These are phyloP conservation scores for Danio choprae DNA, from an alignment of 2,797 vertebrate species.

Conservation along the genomic window DNA sequence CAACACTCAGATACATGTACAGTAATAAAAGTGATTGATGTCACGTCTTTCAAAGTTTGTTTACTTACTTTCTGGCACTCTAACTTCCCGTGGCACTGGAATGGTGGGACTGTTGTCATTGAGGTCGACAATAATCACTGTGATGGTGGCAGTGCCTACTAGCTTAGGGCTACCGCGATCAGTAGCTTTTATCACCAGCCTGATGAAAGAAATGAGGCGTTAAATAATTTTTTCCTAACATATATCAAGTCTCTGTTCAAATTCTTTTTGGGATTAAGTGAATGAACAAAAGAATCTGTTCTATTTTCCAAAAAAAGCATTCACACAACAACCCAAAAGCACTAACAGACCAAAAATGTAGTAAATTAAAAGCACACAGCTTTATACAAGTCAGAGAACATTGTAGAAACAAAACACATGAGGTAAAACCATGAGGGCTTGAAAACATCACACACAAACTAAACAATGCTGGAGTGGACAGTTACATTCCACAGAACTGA, in stretches of 20 bases:
- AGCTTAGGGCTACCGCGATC: conserved; percentile 91
- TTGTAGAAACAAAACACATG: conserved; percentile 48
- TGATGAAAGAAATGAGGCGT: conserved; percentile 65
- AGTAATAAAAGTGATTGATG: conserved; percentile 4
- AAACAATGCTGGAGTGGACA: conserved; percentile 33
- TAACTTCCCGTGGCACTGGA: conserved; percentile 88
- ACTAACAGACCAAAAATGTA: conserved; percentile 41
- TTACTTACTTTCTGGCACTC: conserved; percentile 91
- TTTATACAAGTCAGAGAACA: conserved; percentile 27
- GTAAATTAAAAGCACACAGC: conserved; percentile 52
- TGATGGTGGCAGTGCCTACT: conserved; percentile 90
- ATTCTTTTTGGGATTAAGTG: background rate
- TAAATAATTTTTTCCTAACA: background rate
- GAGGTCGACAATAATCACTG: conserved; percentile 93
- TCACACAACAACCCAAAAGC: conserved; percentile 34
- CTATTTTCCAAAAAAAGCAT: conserved; percentile 26
- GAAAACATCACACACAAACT: conserved; percentile 44
- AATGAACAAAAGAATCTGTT: conserved; percentile 18
- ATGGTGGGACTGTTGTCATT: conserved; percentile 99
- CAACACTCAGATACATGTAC: conserved; percentile 37
- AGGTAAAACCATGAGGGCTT: conserved; percentile 26
- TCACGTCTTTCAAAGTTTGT: conserved; percentile 10
- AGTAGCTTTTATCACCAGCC: conserved; percentile 91
- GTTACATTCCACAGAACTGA: conserved; percentile 53
- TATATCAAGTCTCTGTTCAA: background rate